A percentile compares a stretch with the other conserved stretches of the same genome.
phyloP scores from a whole-genome alignment of 2,888 invertebrate species.

The Minunthozetes semirufus region DNA sequence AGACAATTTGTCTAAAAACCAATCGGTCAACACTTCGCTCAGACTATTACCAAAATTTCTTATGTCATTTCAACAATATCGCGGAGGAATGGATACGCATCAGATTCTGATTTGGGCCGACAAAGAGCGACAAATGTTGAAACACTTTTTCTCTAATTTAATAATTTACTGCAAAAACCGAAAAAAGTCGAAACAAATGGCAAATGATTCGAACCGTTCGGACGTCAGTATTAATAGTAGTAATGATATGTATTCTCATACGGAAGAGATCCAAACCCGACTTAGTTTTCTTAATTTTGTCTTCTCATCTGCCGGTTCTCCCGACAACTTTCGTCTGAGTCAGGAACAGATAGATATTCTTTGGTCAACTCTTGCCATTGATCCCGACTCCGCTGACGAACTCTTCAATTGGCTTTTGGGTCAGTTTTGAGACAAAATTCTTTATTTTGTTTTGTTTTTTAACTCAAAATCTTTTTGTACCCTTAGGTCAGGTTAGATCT shows the following conservation, averaged over 20 bases:
- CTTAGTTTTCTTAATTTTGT: constrained; percentile 85
- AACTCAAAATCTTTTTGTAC: neutral
- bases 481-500: constrained; percentile 66
- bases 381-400: constrained; percentile 79
- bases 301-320: constrained; percentile 81
- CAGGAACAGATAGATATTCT: constrained; percentile 82
- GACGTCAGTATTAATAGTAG: neutral
- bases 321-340: constrained; percentile 63
- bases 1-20: constrained; percentile 77
- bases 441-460: neutral
- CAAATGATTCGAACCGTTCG: neutral
- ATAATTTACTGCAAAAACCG: constrained; percentile 54
- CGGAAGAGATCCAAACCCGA: constrained; percentile 79
- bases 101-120: constrained; percentile 88
- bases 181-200: neutral
- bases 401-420: constrained; percentile 86
- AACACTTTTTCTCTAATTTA: constrained; percentile 79
- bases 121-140: constrained; percentile 84
- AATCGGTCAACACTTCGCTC: constrained; percentile 81
- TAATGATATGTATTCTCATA: constrained; percentile 43
- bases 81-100: constrained; percentile 72
- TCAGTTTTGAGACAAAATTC: neutral
- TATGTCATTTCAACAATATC: constrained; percentile 80
- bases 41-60: constrained; percentile 80
- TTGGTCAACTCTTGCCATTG: constrained; percentile 83